These are phyloP conservation scores for Phoenicopterus ruber DNA, from an alignment of 2,113 vertebrate species.

Conservation along the genomic window DNA sequence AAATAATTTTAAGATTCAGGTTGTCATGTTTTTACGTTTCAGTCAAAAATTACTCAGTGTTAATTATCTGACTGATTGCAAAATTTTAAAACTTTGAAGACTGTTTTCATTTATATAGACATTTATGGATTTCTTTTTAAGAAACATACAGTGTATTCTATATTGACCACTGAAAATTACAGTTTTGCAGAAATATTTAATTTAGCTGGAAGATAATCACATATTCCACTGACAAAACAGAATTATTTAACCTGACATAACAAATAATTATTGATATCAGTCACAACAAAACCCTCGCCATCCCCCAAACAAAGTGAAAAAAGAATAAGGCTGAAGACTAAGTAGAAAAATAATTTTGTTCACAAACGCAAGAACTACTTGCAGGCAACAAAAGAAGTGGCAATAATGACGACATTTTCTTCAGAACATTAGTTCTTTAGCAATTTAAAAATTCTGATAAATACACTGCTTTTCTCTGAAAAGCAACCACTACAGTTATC, in stretches of 20 bases:
- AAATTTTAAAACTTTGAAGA: background rate
- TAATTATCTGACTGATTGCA: background rate
- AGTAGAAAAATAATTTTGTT: background rate
- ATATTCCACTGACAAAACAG: background rate
- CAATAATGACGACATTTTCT: background rate
- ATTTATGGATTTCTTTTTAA: background rate
- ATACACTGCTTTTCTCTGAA: background rate
- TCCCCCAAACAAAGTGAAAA: background rate
- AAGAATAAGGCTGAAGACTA: background rate
- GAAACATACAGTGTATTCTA: background rate
- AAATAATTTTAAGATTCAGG: background rate
- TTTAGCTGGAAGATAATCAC: slow-evolving; percentile 21
- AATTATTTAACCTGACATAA: slow-evolving; percentile 12
- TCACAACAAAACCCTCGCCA: background rate
- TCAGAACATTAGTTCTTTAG: slow-evolving; percentile 4
- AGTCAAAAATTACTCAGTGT: background rate
- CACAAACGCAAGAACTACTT: slow-evolving; percentile 14
- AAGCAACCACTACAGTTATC: background rate
- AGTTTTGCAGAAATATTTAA: background rate
- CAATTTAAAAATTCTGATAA: slow-evolving; percentile 5
- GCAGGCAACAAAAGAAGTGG: background rate
- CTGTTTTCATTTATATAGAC: background rate
- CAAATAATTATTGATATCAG: background rate
- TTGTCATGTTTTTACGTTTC: background rate
- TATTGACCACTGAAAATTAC: background rate